A percentile compares a stretch with the other conserved stretches of the same genome.
These are phyloP conservation scores for Loxodonta africana DNA, from an alignment of 2,113 vertebrate genomes.

Conservation along the genomic window DNA sequence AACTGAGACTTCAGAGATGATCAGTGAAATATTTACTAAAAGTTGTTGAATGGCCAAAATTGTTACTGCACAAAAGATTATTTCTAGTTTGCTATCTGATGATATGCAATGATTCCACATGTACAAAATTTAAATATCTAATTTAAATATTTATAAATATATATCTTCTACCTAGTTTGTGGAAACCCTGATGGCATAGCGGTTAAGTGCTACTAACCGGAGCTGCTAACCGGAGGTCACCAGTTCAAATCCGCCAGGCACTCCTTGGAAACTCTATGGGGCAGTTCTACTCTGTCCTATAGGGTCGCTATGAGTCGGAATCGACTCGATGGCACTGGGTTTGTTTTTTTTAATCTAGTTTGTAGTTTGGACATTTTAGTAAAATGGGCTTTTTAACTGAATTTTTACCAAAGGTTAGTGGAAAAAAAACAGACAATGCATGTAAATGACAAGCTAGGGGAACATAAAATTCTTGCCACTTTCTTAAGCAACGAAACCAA, in stretches of 20 bases:
- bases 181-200: no score
- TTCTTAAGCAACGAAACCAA: not conserved
- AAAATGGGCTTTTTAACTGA: not conserved
- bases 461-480: not conserved
- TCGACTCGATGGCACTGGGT: no score
- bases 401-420: not conserved
- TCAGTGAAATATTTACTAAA: not conserved
- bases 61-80: not conserved
- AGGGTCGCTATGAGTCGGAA: no score
- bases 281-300: no score
- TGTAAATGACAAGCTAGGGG: not conserved
- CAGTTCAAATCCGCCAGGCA: no score
- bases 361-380: not conserved
- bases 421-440: not conserved
- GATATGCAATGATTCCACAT: not conserved
- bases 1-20: not conserved
- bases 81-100: not conserved
- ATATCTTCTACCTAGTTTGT: not conserved
- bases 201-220: no score
- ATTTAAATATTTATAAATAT: not conserved
- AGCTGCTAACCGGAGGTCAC: no score
- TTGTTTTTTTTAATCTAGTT: no score
- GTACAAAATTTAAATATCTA: not conserved
- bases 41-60: not conserved
- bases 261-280: no score